Percentiles rank a stretch among this genome's conserved stretches.
Conservation (phyloP, 37 sponge, comb jelly and placozoan species). For the Cliona cf. orientalis region DNA sequence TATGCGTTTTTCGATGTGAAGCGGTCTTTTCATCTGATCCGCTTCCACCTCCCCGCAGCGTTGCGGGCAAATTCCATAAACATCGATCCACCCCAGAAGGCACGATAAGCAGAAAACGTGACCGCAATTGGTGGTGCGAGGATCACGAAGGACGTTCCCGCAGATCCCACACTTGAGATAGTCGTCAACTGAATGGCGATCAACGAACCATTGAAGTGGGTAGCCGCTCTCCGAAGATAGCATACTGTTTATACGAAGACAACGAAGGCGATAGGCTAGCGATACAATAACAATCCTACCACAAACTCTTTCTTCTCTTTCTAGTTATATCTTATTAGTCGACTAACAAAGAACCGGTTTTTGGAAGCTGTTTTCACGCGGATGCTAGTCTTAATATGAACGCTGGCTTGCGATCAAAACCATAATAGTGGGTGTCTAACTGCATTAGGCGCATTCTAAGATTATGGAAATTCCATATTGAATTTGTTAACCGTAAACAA, state of each 20-base stretch:
- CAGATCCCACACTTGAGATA: constrained; percentile 73
- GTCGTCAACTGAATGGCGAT: constrained; percentile 46
- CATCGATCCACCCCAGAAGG: constrained; percentile 45
- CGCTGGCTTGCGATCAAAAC: not conserved
- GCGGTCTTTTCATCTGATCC: constrained; percentile 1
- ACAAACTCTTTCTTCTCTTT: too few species aligned
- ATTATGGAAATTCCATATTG: too few species aligned
- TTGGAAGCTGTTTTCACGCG: not conserved
- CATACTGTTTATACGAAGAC: too few species aligned
- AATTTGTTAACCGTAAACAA: too few species aligned
- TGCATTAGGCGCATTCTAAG: too few species aligned
- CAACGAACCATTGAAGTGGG: constrained; percentile 64
- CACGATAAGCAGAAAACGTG: constrained; percentile 66
- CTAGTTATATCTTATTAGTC: too few species aligned
- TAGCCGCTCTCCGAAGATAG: constrained; percentile 73
- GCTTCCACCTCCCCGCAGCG: constrained; percentile 64
- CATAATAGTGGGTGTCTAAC: too few species aligned
- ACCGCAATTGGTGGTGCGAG: constrained; percentile 66
- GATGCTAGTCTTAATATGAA: not conserved
- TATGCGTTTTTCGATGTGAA: constrained; percentile 55
- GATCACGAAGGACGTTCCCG: constrained; percentile 48
- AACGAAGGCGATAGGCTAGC: too few species aligned
- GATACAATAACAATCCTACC: too few species aligned
- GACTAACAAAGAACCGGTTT: not conserved
- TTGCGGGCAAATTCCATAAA: constrained; percentile 69